Base-by-base conservation (phyloP, 2,888 invertebrate genomes). In the Stegana nigrithorax region DNA sequence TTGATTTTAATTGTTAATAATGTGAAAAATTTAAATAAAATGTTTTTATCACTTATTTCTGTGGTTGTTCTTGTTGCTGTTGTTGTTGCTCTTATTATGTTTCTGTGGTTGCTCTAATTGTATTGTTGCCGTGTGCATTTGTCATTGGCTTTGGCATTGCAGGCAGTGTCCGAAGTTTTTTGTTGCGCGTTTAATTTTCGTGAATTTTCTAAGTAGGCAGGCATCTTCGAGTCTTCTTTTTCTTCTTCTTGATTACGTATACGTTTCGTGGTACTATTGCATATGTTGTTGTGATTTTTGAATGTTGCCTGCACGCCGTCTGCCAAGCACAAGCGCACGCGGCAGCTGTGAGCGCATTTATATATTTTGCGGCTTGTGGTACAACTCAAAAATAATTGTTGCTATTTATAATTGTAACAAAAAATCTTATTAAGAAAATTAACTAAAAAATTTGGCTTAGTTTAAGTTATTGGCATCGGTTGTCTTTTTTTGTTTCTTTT, bases 21-120 rank as follows among this genome's bases (percentile, higher is more conserved):
- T 68, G 71, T 75, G 64, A 75, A 70, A 71, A 78, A 75, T 75
- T 78, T 78, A 73, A 75, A 71, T 73, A 73, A 79, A 75, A 69
- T 66, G 70, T 74, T 81, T 82, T 81, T 82, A 82, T 82, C 81
- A 81, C 81, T 82, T 81, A 81, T 82, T 81, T 77, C 62, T 70
- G 64, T 66, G 68, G 68, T 68, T 67, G 58, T 68, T 56, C 62
- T 65, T 68, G 65, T 56, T 50, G 63, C 61, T 66, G 67, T 60
- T 64, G 67, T 63, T 47, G 53, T 53, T 59, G 27, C 7, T 51
- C 14, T 6, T 29, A 27, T 51, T 44, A 17, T 2, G 19, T 45
- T 5, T 5, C n/a, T 12, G 21, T 44, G 36, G 42, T 57, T 29
- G 32, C 36, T 61, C 47, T 57, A 42, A 14, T 62, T 56, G 23